Evolutionary conservation across 2,888 invertebrate species (phyloP).

Genomic region (Atrina japonica): DNA sequence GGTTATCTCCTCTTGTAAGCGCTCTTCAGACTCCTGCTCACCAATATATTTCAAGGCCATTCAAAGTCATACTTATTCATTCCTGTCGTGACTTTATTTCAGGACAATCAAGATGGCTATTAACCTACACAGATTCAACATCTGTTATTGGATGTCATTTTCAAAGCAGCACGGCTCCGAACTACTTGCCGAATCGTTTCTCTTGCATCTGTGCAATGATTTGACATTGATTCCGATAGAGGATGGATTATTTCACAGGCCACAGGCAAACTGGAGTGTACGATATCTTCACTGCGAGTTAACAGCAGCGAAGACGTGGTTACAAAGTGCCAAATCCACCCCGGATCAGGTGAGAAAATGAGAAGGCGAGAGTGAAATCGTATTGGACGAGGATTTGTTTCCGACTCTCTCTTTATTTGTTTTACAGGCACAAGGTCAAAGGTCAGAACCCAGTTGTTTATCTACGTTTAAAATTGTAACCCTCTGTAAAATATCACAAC

Average conservation of each 20-base stretch:
- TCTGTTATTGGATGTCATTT: conserved; percentile 99
- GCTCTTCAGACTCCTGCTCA: conserved; percentile 51
- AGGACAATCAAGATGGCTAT: conserved; percentile 92
- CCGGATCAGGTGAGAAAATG: conserved; percentile 55
- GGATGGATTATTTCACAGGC: conserved; percentile 91
- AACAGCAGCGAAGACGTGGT: conserved; percentile 82
- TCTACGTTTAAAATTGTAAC: no score
- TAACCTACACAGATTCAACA: conserved; percentile 88
- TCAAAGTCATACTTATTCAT: background rate
- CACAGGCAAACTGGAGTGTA: conserved; percentile 94
- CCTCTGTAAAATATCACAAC: no score
- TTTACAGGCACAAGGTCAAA: no score
- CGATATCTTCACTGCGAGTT: conserved; percentile 96
- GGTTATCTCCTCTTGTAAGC: conserved; percentile 56
- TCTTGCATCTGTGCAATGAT: conserved; percentile 71
- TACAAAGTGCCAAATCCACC: conserved; percentile 65
- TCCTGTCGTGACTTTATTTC: no score
- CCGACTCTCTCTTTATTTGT: no score
- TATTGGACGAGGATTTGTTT: no score
- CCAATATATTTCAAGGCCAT: no score
- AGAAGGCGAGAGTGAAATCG: no score
- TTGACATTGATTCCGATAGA: conserved; percentile 87
- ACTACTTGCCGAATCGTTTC: conserved; percentile 73
- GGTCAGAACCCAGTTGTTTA: no score
- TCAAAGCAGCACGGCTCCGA: conserved; percentile 91